Conservation (phyloP, 2,113 vertebrate genomes). For the Erythrocercus mccallii region DNA sequence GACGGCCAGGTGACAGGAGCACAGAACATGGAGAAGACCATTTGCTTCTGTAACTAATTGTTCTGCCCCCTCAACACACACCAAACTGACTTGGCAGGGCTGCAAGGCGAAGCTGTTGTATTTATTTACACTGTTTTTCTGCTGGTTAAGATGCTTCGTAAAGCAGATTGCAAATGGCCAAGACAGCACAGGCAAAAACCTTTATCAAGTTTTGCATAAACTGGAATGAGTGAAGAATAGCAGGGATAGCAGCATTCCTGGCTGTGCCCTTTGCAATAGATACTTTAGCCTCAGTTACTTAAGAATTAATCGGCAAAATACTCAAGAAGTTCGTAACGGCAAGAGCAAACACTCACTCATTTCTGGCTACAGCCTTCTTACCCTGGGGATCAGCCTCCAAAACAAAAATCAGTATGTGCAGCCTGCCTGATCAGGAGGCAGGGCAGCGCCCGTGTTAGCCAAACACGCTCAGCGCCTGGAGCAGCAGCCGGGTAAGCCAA, state of each 20-base stretch:
- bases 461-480: background rate
- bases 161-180: background rate
- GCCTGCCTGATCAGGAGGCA: background rate
- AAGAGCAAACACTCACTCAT: background rate
- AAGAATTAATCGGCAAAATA: background rate
- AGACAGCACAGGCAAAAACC: background rate
- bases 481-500: background rate
- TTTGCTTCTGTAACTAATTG: background rate
- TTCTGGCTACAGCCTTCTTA: background rate
- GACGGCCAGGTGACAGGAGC: background rate
- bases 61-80: background rate
- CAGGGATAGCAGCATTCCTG: background rate
- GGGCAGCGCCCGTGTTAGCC: background rate
- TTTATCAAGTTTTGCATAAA: background rate
- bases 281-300: background rate
- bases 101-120: background rate
- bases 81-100: background rate
- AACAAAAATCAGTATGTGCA: background rate
- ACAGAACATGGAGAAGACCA: background rate
- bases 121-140: background rate
- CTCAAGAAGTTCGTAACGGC: background rate
- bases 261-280: background rate
- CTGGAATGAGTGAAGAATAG: background rate
- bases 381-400: background rate
- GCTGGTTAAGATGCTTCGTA: background rate